Conservation (phyloP, 1,140 invertebrate genomes). For the Drosophila leontia region DNA sequence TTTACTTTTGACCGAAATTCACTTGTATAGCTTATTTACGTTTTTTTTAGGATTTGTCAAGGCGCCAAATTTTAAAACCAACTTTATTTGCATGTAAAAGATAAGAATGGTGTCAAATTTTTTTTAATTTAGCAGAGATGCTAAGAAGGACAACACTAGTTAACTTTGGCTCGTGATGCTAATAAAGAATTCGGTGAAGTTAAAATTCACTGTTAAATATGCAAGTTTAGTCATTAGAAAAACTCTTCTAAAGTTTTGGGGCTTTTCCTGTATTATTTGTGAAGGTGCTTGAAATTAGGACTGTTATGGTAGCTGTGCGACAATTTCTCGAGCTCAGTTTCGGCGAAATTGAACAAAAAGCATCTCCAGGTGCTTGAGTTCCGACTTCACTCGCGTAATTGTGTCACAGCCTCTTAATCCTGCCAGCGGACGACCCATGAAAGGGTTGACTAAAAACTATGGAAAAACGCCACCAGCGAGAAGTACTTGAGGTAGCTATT, state of each 20-base stretch:
- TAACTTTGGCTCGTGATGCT: neutral
- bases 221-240: neutral
- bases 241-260: neutral
- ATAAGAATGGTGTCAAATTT: too few relatives aligned
- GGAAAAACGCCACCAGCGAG: slow-evolving; percentile 10
- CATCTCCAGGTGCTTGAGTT: neutral
- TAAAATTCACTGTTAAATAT: neutral
- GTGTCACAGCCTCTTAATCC: slow-evolving; percentile 19
- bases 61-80: neutral
- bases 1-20: neutral
- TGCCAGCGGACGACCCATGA: slow-evolving; percentile 35
- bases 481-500: slow-evolving; percentile 25
- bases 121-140: too few relatives aligned
- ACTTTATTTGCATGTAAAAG: neutral
- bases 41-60: too few relatives aligned
- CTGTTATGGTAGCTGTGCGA: neutral
- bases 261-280: neutral
- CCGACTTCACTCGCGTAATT: neutral
- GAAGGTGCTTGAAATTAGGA: neutral
- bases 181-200: neutral
- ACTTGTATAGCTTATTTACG: too few relatives aligned
- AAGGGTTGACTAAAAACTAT: slow-evolving; percentile 25
- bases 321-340: neutral
- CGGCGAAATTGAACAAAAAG: neutral
- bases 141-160: too few relatives aligned